A percentile compares a stretch with the other conserved stretches of the same genome.
phyloP scores from a whole-genome alignment of 1,140 invertebrate genomes.

The Diabrotica virgifera region DNA sequence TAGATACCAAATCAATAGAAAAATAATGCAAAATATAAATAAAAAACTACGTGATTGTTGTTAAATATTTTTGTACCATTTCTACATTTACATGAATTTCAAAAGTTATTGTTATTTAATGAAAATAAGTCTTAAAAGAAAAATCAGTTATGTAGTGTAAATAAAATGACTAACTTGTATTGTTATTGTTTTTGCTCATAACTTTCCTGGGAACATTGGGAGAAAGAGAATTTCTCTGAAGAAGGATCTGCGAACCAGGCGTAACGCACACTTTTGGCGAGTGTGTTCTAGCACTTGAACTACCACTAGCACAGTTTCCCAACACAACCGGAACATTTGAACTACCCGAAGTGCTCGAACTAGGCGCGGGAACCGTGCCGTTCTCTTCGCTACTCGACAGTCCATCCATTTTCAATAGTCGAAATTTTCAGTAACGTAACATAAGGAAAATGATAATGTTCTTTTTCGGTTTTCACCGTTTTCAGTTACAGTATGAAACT shows the following conservation, averaged over 20 bases:
- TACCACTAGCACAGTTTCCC: conserved; percentile 32
- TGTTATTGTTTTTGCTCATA: conserved; percentile 47
- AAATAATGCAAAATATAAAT: no score
- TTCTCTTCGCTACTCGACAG: conserved; percentile 1
- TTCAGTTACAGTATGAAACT: conserved; percentile 25
- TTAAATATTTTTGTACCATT: no score
- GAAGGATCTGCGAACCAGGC: conserved; percentile 25
- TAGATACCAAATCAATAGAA: no score
- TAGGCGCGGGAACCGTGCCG: conserved; percentile 12
- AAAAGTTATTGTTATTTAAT: no score
- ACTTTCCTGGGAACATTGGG: conserved; percentile 44
- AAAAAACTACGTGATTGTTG: no score
- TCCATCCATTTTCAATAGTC: neutral
- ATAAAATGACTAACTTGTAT: conserved; percentile 38
- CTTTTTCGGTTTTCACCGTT: neutral
- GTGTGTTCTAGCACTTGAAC: conserved; percentile 39
- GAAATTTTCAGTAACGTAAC: conserved; percentile 1
- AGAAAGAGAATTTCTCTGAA: conserved; percentile 40
- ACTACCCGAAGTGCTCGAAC: conserved; percentile 15
- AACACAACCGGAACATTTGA: conserved; percentile 23
- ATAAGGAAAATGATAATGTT: neutral
- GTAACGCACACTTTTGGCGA: conserved; percentile 42
- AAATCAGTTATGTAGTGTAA: neutral
- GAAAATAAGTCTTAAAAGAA: neutral
- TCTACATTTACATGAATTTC: no score